Percentiles rank a stretch among this genome's conserved stretches.
These are phyloP conservation scores for Tinamus major DNA, from an alignment of 2,797 vertebrate species.

Conservation along the genomic window DNA sequence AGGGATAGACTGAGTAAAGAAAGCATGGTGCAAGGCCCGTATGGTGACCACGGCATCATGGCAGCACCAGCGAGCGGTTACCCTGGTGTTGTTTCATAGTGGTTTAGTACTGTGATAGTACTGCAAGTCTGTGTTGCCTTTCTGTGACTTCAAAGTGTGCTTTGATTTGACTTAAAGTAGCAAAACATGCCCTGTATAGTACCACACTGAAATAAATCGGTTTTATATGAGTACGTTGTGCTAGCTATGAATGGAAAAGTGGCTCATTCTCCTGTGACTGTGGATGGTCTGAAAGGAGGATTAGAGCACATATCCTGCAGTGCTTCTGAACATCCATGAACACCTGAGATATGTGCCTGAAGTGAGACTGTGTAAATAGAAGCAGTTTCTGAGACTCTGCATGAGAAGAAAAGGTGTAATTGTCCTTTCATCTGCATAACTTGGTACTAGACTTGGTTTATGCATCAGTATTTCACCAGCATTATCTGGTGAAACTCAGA, in stretches of 20 bases:
- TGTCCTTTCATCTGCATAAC: background rate
- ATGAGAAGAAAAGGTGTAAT: background rate
- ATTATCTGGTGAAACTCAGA: background rate
- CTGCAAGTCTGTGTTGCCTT: background rate
- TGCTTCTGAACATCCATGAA: fast-evolving
- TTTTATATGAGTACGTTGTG: background rate
- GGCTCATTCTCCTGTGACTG: background rate
- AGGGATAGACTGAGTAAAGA: background rate
- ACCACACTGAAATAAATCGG: fast-evolving
- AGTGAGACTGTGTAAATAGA: background rate
- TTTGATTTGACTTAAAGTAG: background rate
- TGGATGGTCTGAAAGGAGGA: background rate
- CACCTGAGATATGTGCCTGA: background rate
- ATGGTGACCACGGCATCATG: fast-evolving
- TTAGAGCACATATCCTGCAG: background rate
- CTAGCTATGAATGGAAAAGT: background rate
- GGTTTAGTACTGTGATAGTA: background rate
- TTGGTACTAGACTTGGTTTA: background rate
- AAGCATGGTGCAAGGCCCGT: fast-evolving
- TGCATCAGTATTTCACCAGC: background rate
- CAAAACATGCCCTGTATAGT: background rate
- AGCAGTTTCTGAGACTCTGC: background rate
- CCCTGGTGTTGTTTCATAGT: background rate
- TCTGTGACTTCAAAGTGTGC: background rate
- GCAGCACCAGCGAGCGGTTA: fast-evolving